These are phyloP conservation scores for Tetragnatha montana DNA, from an alignment of 2,888 invertebrate genomes.

Conservation along the genomic window DNA sequence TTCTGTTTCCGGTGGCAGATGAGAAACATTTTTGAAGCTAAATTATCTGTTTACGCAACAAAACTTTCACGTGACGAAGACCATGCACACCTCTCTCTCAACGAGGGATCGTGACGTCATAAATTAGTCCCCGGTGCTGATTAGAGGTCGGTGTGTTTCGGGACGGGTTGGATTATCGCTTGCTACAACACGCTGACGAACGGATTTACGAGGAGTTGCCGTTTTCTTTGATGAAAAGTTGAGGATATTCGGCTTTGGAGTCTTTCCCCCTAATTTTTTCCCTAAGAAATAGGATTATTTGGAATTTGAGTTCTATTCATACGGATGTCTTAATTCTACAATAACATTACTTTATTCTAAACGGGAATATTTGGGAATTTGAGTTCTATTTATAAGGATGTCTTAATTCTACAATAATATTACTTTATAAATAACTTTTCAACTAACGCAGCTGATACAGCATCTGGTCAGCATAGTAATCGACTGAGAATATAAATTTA, in stretches of 20 bases:
- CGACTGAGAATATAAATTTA: too few relatives aligned
- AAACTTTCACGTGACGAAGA: constrained; percentile 44
- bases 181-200: constrained; percentile 52
- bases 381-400: too few relatives aligned
- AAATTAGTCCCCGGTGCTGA: constrained; percentile 61
- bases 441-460: too few relatives aligned
- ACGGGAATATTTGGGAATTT: too few relatives aligned
- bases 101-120: constrained; percentile 61
- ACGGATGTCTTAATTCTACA: too few relatives aligned
- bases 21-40: constrained; percentile 44
- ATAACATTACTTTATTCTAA: too few relatives aligned
- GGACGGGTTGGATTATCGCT: constrained; percentile 48
- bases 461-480: too few relatives aligned
- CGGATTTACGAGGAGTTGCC: constrained; percentile 23
- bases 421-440: too few relatives aligned
- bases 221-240: background rate
- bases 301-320: too few relatives aligned
- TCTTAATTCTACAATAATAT: too few relatives aligned
- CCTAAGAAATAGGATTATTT: too few relatives aligned
- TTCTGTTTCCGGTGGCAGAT: constrained; percentile 59
- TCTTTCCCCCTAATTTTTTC: background rate
- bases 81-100: constrained; percentile 44
- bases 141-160: constrained; percentile 33
- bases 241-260: background rate
- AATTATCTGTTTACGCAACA: constrained; percentile 62